Evolutionary conservation across 2,113 vertebrate genomes (phyloP), one percentile per base, ranked within the genome.

Genomic region (Tor tambroides): DNA sequence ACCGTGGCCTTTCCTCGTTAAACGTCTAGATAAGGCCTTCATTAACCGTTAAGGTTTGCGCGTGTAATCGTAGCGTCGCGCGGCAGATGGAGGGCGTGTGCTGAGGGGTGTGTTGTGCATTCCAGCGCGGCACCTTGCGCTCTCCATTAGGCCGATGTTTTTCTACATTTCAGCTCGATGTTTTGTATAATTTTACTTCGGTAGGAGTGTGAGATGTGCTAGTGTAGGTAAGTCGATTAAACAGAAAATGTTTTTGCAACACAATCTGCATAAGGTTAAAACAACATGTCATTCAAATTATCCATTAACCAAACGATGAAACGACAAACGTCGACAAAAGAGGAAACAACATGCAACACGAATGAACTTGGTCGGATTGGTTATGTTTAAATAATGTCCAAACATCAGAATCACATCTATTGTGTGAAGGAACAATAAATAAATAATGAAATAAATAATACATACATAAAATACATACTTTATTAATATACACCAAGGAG

Each of bases 51-150:
- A 21, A 17, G 21, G 63, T 35, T 72, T 28, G 26, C 30, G 30
- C 11, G 32, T 17, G 67, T 32, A 32, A 67, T 49, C n/a, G 65
- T 35, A 19, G 63, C 49, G 77, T 61, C 69, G 83, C 11, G 28
- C 67, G 30, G 83, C 83, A 84, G 83, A 84, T 84, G 83, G 81
- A 84, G 83, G 83, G 88, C 51, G 72, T 77, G 74, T 43, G 72
- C 86, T 17, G 69, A 87, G 80, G 86, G 86, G 80, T 32, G 80
- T 83, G 86, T 86, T 54, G 80, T 56, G 79, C 67, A 67, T 86
- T 88, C 87, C 80, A 83, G 74, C 84, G 84, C 87, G 84, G 81
- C 89, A 89, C 89, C 80, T 89, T 86, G 80, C 84, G 85, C 56
- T 59, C 83, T 82, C 41, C 74, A 74, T 84, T 41, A 74, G 69